A percentile compares a stretch with the other conserved stretches of the same genome.
Evolutionary conservation across 2,888 invertebrate genomes (phyloP).

Genomic region (Catotricha subobsoleta): DNA sequence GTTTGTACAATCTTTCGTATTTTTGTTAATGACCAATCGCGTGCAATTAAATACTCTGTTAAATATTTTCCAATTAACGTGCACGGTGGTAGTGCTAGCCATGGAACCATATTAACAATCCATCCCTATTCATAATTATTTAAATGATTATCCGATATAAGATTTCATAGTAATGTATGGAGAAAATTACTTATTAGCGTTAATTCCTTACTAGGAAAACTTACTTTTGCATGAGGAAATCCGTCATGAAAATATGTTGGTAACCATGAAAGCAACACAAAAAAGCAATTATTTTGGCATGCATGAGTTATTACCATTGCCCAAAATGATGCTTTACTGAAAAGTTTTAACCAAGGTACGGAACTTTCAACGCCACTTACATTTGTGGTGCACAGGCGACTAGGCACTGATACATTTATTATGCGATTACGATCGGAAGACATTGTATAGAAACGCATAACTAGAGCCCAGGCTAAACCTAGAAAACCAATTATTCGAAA

Average conservation of each 20-base stretch:
- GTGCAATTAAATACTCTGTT: conserved; percentile 36
- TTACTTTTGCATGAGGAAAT: conserved; percentile 41
- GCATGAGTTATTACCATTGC: conserved; percentile 52
- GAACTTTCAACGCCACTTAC: conserved; percentile 19
- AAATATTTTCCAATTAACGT: conserved; percentile 43
- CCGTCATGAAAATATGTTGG: conserved; percentile 56
- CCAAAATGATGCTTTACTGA: conserved; percentile 43
- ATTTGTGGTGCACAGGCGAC: conserved; percentile 25
- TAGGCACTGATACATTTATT: conserved; percentile 27
- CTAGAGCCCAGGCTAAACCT: conserved; percentile 37
- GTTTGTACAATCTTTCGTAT: conserved; percentile 36
- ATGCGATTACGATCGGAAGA: conserved; percentile 24
- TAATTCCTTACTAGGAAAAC: not conserved
- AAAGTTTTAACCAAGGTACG: conserved; percentile 42
- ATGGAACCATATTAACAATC: conserved; percentile 55
- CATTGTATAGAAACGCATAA: conserved; percentile 36
- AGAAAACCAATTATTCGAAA: conserved; percentile 43
- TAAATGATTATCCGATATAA: too few relatives aligned
- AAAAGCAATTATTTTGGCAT: conserved; percentile 53
- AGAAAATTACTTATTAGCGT: too few relatives aligned
- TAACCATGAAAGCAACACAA: conserved; percentile 51
- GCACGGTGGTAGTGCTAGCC: conserved; percentile 43
- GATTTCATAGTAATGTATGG: too few relatives aligned
- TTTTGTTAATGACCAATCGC: conserved; percentile 35
- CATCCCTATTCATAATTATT: too few relatives aligned